Percentiles rank a stretch among this genome's conserved stretches.
Conservation (phyloP, 2,888 invertebrate species). For the Ametastegia equiseti region DNA sequence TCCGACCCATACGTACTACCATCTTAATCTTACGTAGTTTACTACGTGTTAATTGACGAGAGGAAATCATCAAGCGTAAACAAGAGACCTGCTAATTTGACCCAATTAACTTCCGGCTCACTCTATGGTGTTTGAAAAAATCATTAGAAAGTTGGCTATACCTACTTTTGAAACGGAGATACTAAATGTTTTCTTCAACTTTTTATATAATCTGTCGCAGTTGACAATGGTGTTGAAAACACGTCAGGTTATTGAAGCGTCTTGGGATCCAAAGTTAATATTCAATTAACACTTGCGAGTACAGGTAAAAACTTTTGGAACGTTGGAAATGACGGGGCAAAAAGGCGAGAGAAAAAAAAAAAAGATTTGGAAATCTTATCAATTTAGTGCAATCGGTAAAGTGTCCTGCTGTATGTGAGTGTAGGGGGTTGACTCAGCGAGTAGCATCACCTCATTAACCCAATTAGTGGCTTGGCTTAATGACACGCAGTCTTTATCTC, state of each 20-base stretch:
- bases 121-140: background rate
- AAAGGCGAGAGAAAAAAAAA: background rate
- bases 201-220: background rate
- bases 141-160: background rate
- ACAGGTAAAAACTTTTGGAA: background rate
- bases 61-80: background rate
- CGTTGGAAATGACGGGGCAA: background rate
- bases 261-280: background rate
- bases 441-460: slow-evolving; percentile 70
- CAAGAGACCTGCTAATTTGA: background rate
- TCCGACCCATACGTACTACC: background rate
- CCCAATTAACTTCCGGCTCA: background rate
- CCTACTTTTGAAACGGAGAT: background rate
- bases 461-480: slow-evolving; percentile 67
- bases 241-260: background rate
- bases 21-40: background rate
- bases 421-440: slow-evolving; percentile 52
- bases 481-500: slow-evolving; percentile 62
- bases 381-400: background rate
- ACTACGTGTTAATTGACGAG: background rate
- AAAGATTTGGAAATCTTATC: slow-evolving; percentile 27
- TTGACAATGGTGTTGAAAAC: background rate
- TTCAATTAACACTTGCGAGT: background rate
- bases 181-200: background rate
- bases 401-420: background rate